Base-by-base conservation (phyloP, 1,140 invertebrate species). In the Orussus abietinus region DNA sequence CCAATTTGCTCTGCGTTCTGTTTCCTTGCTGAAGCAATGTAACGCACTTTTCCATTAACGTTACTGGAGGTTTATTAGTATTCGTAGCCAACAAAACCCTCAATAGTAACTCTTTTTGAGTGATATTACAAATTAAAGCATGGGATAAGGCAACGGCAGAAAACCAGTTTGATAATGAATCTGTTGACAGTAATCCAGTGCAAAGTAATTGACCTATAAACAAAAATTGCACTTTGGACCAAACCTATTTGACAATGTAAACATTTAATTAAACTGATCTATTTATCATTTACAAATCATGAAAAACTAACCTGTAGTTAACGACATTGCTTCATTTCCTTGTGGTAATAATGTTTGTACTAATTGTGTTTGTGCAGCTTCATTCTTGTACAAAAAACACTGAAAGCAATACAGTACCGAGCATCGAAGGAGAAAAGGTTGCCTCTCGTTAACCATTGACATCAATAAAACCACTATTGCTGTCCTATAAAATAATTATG, bases 391-490 rank as follows among this genome's bases (percentile, higher is more conserved):
- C 0, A 99, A 74, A 64, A 90, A 98, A 67, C 90, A 97, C 75
- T 98, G 84, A 66, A 98, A 97, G 64, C 93, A 97, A 66, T 99
- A 99, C 1, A 98, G 80, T 6, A 98, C 93, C 1, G 96, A 87
- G 74, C 92, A 96, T 37, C 95, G 81, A 36, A 99, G 68, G 5
- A 81, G 70, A 64, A 98, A 90, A 9, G 92, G 87, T 67, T 99
- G 96, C 64, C 96, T 97, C 59, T 99, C 96, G 69, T 97, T 97
- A 2, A 98, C 92, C 93, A 99, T 98, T 0, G 94, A 97, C 88
- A 98, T 94, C 7, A 99, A 69, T 5, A 99, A 74, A 28, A 98
- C 88, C 0, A 98, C 87, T 32, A 99, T 86, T 1, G 90, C 92
- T 1, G 96, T 90, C 33, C 85, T 86, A 51, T 21, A 69, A 66